Conservation (phyloP, 2,888 invertebrate species). For the Drosophila anceps region DNA sequence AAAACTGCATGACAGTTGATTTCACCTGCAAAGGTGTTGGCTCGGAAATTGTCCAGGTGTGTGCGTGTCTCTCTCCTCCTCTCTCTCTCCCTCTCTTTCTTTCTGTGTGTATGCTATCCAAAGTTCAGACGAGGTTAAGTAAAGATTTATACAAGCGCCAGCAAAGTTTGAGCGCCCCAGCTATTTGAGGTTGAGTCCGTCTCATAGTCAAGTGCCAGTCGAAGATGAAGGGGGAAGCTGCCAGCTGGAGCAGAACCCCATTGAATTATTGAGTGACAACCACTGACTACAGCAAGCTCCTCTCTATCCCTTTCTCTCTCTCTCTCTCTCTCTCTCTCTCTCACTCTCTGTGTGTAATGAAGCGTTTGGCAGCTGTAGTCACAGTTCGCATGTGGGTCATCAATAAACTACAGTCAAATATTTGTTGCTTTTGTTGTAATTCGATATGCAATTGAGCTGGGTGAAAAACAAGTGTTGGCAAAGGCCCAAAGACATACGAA, state of each 20-base stretch:
- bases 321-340: background rate
- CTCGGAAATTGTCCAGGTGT: constrained; percentile 42
- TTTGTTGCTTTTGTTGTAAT: constrained; percentile 10
- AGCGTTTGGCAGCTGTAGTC: constrained; percentile 50
- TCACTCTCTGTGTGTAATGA: constrained; percentile 54
- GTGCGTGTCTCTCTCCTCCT: background rate
- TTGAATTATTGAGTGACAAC: constrained; percentile 72
- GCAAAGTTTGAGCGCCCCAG: constrained; percentile 52
- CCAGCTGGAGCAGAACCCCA: constrained; percentile 31
- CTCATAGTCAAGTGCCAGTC: constrained; percentile 61
- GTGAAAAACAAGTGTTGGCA: constrained; percentile 10
- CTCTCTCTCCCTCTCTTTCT: background rate
- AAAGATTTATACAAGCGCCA: constrained; percentile 61
- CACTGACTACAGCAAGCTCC: constrained; percentile 16
- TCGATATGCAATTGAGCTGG: constrained; percentile 11
- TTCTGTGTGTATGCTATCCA: constrained; percentile 20
- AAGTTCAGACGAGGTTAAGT: constrained; percentile 73
- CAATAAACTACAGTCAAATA: constrained; percentile 54
- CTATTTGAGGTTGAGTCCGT: constrained; percentile 59
- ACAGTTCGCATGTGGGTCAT: constrained; percentile 65
- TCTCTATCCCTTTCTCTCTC: background rate
- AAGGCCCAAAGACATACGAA: background rate
- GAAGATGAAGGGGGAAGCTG: constrained; percentile 23
- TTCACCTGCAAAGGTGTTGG: constrained; percentile 63
- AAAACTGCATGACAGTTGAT: constrained; percentile 77